Conservation (phyloP, 1,140 invertebrate species). For the Hylaeus anthracinus region DNA sequence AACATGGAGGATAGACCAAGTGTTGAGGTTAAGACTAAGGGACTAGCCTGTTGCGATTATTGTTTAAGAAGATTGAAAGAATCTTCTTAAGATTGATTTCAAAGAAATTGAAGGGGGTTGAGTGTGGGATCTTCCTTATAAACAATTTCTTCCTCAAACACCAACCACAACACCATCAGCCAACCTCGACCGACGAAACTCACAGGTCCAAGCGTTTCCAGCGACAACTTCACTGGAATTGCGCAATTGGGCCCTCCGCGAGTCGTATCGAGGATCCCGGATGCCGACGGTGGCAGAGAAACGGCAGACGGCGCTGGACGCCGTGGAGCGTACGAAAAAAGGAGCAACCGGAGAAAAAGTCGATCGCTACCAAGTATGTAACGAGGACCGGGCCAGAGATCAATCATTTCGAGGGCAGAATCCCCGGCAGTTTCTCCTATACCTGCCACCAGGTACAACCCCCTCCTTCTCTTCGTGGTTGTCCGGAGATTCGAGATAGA, state of each 20-base stretch:
- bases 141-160: too few species aligned
- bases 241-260: background rate
- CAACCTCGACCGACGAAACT: background rate
- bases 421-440: constrained; percentile 48
- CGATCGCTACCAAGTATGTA: constrained; percentile 25
- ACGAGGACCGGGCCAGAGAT: constrained; percentile 14
- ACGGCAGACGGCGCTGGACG: background rate
- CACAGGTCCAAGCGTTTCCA: background rate
- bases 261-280: constrained; percentile 4
- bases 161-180: too few species aligned
- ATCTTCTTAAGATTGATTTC: too few species aligned
- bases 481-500: constrained; percentile 58
- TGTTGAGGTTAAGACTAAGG: too few species aligned
- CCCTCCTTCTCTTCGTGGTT: constrained; percentile 16
- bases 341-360: background rate
- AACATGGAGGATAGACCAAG: too few species aligned
- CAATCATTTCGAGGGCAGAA: constrained; percentile 61
- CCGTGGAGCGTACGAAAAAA: background rate
- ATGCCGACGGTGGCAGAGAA: background rate
- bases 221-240: background rate
- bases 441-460: constrained; percentile 28
- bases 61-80: too few species aligned
- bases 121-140: too few species aligned
- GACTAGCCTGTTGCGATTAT: too few species aligned
- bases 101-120: too few species aligned